Conservation (phyloP, 2,888 invertebrate species). For the Escarpia spicata region DNA sequence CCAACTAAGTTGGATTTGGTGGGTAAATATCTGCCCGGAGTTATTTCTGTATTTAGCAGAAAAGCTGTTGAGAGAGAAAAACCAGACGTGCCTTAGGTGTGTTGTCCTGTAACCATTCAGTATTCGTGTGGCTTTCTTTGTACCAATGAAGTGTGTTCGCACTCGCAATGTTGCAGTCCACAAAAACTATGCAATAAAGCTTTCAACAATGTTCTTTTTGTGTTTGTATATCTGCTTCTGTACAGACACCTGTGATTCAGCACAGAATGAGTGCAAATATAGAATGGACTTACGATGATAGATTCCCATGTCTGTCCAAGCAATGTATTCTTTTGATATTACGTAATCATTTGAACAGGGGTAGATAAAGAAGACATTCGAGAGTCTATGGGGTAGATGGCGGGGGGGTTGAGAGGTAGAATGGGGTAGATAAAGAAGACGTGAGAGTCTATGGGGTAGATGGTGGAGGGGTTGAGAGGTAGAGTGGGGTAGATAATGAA, state of each 20-base stretch:
- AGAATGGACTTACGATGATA: not conserved
- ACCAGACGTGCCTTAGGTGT: not conserved
- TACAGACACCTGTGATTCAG: not conserved
- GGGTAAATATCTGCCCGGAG: not conserved
- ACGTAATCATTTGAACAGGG: too few relatives aligned
- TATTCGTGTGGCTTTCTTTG: not conserved
- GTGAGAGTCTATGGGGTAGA: too few relatives aligned
- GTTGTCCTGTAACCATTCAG: not conserved
- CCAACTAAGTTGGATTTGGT: not conserved
- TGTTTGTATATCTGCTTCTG: not conserved
- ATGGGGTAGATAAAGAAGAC: too few relatives aligned
- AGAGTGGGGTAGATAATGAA: too few relatives aligned
- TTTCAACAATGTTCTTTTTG: not conserved
- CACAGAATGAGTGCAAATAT: not conserved
- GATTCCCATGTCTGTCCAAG: too few relatives aligned
- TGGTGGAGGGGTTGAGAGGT: too few relatives aligned
- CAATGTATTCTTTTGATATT: too few relatives aligned
- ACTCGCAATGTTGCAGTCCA: not conserved
- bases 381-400: too few relatives aligned
- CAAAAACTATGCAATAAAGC: slow-evolving; percentile 1
- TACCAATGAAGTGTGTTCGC: not conserved
- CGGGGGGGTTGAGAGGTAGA: too few relatives aligned
- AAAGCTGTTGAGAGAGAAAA: not conserved
- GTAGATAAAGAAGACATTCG: too few relatives aligned
- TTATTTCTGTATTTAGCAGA: not conserved